phyloP scores from a whole-genome alignment of 2,888 invertebrate genomes.

The Argynnis bischoffii region DNA sequence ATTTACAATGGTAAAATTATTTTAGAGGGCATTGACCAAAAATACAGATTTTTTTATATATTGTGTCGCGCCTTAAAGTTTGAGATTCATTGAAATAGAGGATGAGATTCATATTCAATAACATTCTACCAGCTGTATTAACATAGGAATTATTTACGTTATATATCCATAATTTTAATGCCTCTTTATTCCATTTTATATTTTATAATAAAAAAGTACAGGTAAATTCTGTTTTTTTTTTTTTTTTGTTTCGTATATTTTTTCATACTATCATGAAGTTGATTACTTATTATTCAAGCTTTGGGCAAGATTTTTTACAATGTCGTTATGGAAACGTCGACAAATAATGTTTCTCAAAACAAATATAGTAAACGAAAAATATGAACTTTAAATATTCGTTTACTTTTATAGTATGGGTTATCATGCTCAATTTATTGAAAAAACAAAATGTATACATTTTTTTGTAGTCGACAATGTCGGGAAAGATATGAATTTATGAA shows the following conservation, averaged over 20 bases:
- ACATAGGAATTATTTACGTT: too few species aligned
- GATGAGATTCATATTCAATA: too few species aligned
- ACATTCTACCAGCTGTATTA: too few species aligned
- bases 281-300: constrained; percentile 33
- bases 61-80: too few species aligned
- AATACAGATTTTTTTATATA: too few species aligned
- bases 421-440: constrained; percentile 7
- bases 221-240: too few species aligned
- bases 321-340: constrained; percentile 1
- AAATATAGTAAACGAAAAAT: background rate
- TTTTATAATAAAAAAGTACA: background rate
- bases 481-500: too few species aligned
- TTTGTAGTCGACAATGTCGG: too few species aligned
- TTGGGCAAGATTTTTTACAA: constrained; percentile 19
- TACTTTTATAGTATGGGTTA: background rate
- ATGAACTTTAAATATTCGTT: background rate
- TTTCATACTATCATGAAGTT: constrained; percentile 1
- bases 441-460: background rate
- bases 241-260: background rate
- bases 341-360: background rate
- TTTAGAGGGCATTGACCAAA: too few species aligned
- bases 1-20: too few species aligned
- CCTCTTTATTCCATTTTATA: background rate
- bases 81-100: too few species aligned
- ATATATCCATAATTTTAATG: background rate